Conservation (phyloP, 1,140 invertebrate genomes). For the Drosophila paulistorum region DNA sequence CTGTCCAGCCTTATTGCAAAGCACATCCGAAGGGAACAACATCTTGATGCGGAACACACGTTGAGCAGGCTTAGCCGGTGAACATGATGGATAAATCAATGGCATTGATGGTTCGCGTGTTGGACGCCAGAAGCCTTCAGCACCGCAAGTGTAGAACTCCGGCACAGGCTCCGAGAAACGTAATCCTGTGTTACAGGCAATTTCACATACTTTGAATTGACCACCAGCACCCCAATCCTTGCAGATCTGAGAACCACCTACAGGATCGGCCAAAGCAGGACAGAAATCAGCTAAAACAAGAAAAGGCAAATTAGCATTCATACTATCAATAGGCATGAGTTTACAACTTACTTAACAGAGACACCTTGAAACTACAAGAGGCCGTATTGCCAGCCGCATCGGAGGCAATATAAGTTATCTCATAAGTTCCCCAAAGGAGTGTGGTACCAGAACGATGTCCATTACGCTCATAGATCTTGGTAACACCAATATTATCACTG, state of each 20-base stretch:
- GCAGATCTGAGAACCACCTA: conserved; percentile 94
- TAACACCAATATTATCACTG: conserved; percentile 92
- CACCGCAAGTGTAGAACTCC: conserved; percentile 97
- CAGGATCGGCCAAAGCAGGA: conserved; percentile 92
- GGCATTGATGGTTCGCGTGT: conserved; percentile 90
- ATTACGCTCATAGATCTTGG: conserved; percentile 91
- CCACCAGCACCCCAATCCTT: conserved; percentile 97
- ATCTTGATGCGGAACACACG: conserved; percentile 96
- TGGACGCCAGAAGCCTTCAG: conserved; percentile 98
- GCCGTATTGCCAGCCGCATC: conserved; percentile 96
- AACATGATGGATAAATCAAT: conserved; percentile 95
- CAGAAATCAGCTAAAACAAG: conserved; percentile 92
- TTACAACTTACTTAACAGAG: conserved; percentile 90
- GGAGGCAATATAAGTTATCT: conserved; percentile 96
- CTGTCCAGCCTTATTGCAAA: conserved; percentile 97
- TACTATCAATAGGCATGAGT: neutral
- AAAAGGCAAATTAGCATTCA: neutral
- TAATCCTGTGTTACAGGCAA: conserved; percentile 92
- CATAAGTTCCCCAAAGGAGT: conserved; percentile 95
- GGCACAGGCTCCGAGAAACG: conserved; percentile 95
- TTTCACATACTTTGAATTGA: conserved; percentile 95
- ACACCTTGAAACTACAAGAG: conserved; percentile 96
- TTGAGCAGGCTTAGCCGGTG: conserved; percentile 92
- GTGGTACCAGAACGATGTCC: conserved; percentile 95
- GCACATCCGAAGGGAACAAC: conserved; percentile 95